Evolutionary conservation across 2,797 vertebrate species (phyloP), one percentile per base, ranked within the genome.

Genomic region (Remorina albescens): DNA sequence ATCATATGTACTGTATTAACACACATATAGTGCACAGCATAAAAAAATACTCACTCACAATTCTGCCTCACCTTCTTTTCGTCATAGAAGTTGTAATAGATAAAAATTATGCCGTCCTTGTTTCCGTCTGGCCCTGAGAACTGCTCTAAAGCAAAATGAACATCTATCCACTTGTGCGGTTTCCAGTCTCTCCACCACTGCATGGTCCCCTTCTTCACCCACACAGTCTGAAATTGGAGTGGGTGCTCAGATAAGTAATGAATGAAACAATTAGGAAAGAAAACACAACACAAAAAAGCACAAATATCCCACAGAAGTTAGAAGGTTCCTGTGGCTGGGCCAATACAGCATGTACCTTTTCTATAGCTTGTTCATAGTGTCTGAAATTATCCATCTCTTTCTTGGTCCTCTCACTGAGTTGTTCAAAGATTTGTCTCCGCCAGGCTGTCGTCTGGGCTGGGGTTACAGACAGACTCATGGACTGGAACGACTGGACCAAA

Each of bases 181-280:
- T 99, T 98, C 97, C 96, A 97, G 86, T 96, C 97, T 67, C 96
- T 95, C 97, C 97, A 99, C 98, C 98, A 99, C 81, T 98, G 97
- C 94, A 99, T 92, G 55, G 91, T 80, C 13, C 97, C 98, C 0
- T 97, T 99, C 93, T 99, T 99, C 80, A 99, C 96, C 98, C 98
- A 99, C 82, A 99, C 96, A 0, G 97, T 97, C 98, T 99, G 81
- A 6, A 54, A 32, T 3, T 34, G 30, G 59, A 19, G 8, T 0
- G 34, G 13, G 37, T 4, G n/a, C 23, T 21, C 28, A 23, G n/a
- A 9, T 8, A 55, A 39, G 62, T 4, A 12, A 44, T 12, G 16
- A 56, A 67, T 25, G 36, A 25, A 61, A 55, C 9, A 41, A 13
- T 6, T n/a, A 11, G 15, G 32, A 36, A 12, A 36, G 2, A 6